phyloP scores from a whole-genome alignment of 2,113 vertebrate genomes.

The Psammodynastes pulverulentus region DNA sequence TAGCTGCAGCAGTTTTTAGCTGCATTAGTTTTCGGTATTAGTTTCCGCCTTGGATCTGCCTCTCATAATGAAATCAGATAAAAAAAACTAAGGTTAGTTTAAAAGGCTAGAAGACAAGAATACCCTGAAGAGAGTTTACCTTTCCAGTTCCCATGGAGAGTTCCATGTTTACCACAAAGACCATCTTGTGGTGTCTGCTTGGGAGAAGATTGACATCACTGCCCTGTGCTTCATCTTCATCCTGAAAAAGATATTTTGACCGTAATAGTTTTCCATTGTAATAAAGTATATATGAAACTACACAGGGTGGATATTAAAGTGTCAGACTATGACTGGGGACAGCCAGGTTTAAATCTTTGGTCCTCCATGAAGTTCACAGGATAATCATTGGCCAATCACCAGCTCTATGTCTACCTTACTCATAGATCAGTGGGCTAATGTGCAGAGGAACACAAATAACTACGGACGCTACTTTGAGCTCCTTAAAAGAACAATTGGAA shows the following conservation, averaged over 20 bases:
- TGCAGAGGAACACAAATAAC: not conserved
- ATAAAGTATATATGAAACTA: not conserved
- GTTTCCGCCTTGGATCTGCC: not conserved
- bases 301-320: no score
- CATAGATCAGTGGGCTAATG: not conserved
- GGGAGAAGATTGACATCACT: conserved; percentile 37
- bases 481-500: not conserved
- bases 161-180: conserved; percentile 83
- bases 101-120: not conserved
- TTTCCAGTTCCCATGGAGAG: conserved; percentile 80
- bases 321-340: not conserved
- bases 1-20: no score
- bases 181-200: conserved; percentile 75
- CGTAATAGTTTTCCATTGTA: not conserved
- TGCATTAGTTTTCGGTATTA: not conserved
- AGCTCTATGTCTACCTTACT: not conserved
- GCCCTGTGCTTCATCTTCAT: conserved; percentile 63
- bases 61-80: not conserved
- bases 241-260: conserved; percentile 47
- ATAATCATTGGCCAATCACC: not conserved
- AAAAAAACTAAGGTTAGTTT: not conserved
- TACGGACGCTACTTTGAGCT: not conserved
- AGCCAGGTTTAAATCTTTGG: not conserved
- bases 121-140: conserved; percentile 49
- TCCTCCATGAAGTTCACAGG: not conserved